Base-by-base conservation (phyloP, 2,888 invertebrate species). In the Antheraea yamamai region DNA sequence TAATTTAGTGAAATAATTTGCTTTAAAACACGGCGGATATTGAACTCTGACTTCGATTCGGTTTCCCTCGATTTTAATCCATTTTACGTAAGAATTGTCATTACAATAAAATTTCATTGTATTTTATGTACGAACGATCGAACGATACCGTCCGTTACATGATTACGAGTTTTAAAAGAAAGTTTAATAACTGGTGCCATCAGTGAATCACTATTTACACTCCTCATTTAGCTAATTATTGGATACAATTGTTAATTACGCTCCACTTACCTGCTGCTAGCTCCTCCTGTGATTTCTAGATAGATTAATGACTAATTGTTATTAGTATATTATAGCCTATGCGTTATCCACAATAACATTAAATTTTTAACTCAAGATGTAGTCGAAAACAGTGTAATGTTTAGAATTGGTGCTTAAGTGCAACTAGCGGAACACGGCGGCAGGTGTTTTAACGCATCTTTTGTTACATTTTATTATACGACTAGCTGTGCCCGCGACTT, bases 201-300 rank as follows among this genome's bases (percentile, higher is more conserved):
- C 39, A 12, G 20, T 20, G 39, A 70, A 39, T 70, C 35, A 70
- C 39, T 39, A 20, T 70, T 10, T 70, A 39, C 20, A 70, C 70
- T 39, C 10, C 72, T 76, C 70, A 70, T 75, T 73, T 75, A 64
- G 74, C 70, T 79, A 80, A 80, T 81, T 78, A 76, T 81, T 51
- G 47, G 18, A 75, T 35, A 74, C 77, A 77, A 74, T 77, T 79
- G 76, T 79, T 80, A 74, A 55, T 78, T 82, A 86, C 84, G 89
- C 88, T 89, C 89, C 84, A 90, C 82, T 89, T 89, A 78, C 76
- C 58, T 78, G 77, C 16, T 66, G 30, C 30, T 77, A 82, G 78
- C 77, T 80, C 83, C 84, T 84, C 82, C 72, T 20, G 78, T 77
- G 85, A 84, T 88, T 87, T 89, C 89, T 89, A 85, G 39, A 66